Percentiles rank a stretch among this genome's conserved stretches.
Evolutionary conservation across 2,888 invertebrate genomes (phyloP).

Genomic region (Thysanoteuthis rhombus): DNA sequence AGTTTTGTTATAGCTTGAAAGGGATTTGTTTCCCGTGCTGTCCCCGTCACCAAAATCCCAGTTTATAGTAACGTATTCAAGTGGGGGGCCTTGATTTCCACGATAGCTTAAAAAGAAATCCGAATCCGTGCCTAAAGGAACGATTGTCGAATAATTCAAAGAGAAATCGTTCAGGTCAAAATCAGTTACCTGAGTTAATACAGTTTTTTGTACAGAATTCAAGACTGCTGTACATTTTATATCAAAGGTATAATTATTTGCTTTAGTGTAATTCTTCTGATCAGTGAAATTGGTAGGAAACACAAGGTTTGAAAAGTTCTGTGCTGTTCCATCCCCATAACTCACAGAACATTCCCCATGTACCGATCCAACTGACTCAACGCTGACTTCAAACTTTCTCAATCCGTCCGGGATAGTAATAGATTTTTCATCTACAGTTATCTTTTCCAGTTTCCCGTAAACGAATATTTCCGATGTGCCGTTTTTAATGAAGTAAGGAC

Average conservation of each 20-base stretch:
- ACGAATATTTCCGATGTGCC: neutral
- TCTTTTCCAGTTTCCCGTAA: neutral
- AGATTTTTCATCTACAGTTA: neutral
- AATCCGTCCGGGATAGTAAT: neutral
- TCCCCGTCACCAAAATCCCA: neutral
- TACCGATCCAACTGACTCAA: neutral
- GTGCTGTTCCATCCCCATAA: neutral
- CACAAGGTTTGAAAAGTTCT: neutral
- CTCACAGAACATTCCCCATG: neutral
- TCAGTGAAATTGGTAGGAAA: neutral
- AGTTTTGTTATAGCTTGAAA: neutral
- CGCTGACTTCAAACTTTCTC: neutral
- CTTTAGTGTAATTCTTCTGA: neutral
- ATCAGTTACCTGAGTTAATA: neutral
- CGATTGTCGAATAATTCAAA: neutral
- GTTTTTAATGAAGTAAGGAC: neutral
- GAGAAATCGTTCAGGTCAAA: neutral
- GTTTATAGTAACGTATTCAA: neutral
- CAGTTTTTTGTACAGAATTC: neutral
- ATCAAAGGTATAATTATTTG: neutral
- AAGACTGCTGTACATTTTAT: neutral
- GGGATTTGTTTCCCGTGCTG: neutral
- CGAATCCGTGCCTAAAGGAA: neutral
- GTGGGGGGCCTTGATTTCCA: neutral
- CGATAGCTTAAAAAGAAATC: neutral